Conservation (phyloP, 2,113 vertebrate species). For the Microcebus griseorufus region DNA sequence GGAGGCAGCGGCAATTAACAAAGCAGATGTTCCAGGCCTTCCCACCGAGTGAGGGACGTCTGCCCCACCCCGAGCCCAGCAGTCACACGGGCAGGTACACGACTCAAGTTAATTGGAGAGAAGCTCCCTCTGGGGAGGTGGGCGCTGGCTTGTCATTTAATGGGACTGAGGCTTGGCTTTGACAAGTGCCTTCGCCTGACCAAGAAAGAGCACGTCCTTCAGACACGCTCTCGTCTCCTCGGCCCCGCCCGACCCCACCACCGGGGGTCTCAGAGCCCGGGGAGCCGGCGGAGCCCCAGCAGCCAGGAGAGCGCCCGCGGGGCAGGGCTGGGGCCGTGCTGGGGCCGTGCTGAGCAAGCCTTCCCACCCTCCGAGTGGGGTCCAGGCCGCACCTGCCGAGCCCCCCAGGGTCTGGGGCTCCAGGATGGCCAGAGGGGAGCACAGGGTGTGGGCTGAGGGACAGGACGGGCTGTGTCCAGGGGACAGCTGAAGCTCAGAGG, state of each 20-base stretch:
- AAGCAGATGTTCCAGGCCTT: no score
- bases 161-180: background rate
- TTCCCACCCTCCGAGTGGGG: rapidly evolving
- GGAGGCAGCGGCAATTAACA: no score
- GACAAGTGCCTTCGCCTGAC: background rate
- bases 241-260: rapidly evolving
- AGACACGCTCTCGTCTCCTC: background rate
- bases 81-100: background rate
- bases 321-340: background rate
- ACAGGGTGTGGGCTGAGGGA: background rate
- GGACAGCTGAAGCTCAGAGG: background rate
- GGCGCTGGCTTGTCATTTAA: background rate
- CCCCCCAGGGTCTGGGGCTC: background rate
- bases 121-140: constrained; percentile 2
- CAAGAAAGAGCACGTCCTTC: background rate
- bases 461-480: no score
- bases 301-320: background rate
- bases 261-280: background rate
- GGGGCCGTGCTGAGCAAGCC: rapidly evolving
- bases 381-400: background rate
- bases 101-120: constrained; percentile 48
- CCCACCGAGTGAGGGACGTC: no score
- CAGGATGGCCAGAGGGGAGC: background rate
- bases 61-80: no score
- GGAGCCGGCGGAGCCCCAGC: background rate